These are phyloP conservation scores for Julus scandinavius DNA, from an alignment of 2,888 invertebrate species.

Conservation along the genomic window DNA sequence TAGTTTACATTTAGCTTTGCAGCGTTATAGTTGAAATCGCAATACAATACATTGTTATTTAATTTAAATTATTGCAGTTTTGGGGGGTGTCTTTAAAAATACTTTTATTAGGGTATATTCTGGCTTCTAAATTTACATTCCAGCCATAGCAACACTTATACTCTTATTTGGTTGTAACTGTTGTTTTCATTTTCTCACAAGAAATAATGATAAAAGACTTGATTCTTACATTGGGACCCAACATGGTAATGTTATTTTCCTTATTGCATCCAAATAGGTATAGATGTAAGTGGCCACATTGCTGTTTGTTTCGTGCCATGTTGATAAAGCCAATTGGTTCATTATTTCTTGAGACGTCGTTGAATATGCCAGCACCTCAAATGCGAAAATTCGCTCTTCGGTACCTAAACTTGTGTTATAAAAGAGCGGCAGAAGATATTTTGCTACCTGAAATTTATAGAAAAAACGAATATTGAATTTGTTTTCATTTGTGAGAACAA, in stretches of 20 bases:
- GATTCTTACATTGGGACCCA: conserved; percentile 52
- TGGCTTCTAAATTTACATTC: too few species aligned
- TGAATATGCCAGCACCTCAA: conserved; percentile 51
- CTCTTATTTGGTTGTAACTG: neutral
- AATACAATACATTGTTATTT: too few species aligned
- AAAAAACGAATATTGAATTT: neutral
- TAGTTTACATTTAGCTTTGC: too few species aligned
- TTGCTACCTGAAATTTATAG: conserved; percentile 28
- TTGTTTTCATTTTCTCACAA: neutral
- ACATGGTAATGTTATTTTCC: neutral
- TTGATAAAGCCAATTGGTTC: conserved; percentile 62
- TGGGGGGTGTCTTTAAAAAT: too few species aligned
- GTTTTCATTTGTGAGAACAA: neutral
- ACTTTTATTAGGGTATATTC: too few species aligned
- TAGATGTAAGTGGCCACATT: conserved; percentile 64
- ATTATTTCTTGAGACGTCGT: conserved; percentile 54
- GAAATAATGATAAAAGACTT: neutral
- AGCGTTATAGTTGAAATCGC: too few species aligned
- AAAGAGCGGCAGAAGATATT: conserved; percentile 49
- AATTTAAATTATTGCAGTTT: too few species aligned
- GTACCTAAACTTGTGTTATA: conserved; percentile 44
- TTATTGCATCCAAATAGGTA: conserved; percentile 61
- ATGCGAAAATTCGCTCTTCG: conserved; percentile 48
- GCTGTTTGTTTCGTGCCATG: conserved; percentile 63
- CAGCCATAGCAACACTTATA: too few species aligned